Base-by-base conservation (phyloP, 2,113 vertebrate genomes). In the Gallinago media region DNA sequence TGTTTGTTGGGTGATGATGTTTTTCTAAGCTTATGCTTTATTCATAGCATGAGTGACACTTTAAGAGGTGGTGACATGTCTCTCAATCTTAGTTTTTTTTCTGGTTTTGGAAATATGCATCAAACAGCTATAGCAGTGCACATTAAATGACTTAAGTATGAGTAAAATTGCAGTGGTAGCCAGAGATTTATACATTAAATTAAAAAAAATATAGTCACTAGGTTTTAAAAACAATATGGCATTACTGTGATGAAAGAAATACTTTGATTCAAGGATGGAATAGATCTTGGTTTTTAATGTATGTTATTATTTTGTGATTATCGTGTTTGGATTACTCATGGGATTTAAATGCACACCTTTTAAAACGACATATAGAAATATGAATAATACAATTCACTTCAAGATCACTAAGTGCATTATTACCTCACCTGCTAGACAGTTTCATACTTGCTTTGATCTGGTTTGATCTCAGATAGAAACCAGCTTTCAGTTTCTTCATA, bases 1-100 rank as follows among this genome's bases (percentile, higher is more conserved):
- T 92, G 49, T 96, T 89, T 92, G 74, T 59, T 80, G 55, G 42
- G 56, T 96, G 94, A 76, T 63, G 50, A 86, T 88, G 47, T 94
- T 96, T 96, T 92, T 61, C 79, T 86, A 90, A 88, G 78, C n/a
- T 94, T 90, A 85, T 44, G 44, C 65, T 92, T 92, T 88, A 92
- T 95, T 90, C 59, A 34, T 78, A 66, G 18, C 21, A 18, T 73
- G 63, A 83, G n/a, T 86, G 90, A 74, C 68, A 67, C 80, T 92
- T 95, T 52, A 77, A 65, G 75, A 82, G n/a, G 22, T 52, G 46
- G 9, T 80, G 82, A 86, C 83, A 42, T 66, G 46, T 88, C 31
- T 73, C n/a, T 85, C 20, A 9, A 32, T 85, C 32, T 75, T 40
- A 59, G 3, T 4, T 8, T 90, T 61, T 84, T 65, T 76, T 32